A percentile compares a stretch with the other conserved stretches of the same genome.
phyloP scores from a whole-genome alignment of 2,113 vertebrate genomes.

The Lanius collurio region DNA sequence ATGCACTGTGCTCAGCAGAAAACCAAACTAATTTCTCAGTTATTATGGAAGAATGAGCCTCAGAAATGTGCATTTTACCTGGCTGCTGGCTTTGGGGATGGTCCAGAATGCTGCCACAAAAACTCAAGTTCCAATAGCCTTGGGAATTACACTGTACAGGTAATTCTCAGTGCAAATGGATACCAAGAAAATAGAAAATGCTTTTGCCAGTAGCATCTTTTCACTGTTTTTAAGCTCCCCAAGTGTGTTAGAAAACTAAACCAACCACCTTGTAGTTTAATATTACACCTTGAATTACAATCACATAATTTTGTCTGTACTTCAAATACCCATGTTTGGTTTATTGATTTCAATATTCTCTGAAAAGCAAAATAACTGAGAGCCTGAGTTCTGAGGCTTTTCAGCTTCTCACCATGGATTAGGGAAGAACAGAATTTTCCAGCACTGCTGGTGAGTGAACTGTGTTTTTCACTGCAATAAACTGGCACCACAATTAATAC shows the following conservation, averaged over 20 bases:
- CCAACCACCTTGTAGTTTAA: background rate
- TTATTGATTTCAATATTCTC: conserved; percentile 48
- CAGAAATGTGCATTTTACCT: background rate
- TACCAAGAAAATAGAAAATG: background rate
- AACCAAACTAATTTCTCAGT: background rate
- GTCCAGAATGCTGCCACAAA: background rate
- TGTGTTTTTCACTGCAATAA: background rate
- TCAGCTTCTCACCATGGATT: background rate
- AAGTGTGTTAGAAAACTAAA: background rate
- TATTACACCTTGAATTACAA: conserved; percentile 6
- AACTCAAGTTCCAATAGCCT: background rate
- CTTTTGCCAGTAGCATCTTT: background rate
- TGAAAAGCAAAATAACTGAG: conserved; percentile 49
- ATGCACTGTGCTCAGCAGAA: background rate
- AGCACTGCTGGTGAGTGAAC: background rate
- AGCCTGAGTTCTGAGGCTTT: conserved; percentile 6
- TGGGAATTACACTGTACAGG: background rate
- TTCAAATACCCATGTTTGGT: conserved; percentile 44
- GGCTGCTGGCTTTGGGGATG: background rate
- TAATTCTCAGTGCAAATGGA: background rate
- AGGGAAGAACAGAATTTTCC: background rate
- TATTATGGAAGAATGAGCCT: background rate
- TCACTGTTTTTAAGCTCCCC: background rate
- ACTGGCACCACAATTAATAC: background rate
- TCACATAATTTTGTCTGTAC: background rate